Evolutionary conservation across 2,888 invertebrate genomes (phyloP).

Genomic region (Anodontia alba): DNA sequence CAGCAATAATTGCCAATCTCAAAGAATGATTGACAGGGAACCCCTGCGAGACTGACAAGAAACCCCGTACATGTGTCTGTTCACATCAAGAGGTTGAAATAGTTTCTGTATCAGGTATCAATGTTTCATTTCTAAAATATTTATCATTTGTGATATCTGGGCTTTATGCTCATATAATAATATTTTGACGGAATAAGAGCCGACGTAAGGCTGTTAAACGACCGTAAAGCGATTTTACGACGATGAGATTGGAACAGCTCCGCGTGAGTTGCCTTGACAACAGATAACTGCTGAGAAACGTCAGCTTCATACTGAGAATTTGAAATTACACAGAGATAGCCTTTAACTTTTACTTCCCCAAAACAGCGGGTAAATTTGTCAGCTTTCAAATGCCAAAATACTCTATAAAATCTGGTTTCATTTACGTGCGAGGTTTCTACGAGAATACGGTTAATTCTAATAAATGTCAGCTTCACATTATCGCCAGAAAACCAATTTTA

Average conservation of each 20-base stretch:
- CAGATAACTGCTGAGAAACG: constrained; percentile 7
- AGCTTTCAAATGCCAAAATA: constrained; percentile 62
- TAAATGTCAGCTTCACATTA: constrained; percentile 38
- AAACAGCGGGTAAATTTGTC: constrained; percentile 66
- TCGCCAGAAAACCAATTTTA: neutral
- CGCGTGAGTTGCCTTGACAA: constrained; percentile 26
- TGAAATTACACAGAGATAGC: constrained; percentile 55
- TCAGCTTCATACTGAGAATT: constrained; percentile 14
- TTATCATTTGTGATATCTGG: constrained; percentile 15
- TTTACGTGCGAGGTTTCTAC: constrained; percentile 30
- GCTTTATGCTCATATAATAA: no score
- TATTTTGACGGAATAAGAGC: constrained; percentile 1
- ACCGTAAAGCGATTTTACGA: neutral
- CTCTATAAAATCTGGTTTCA: constrained; percentile 43
- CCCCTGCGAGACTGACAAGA: constrained; percentile 26
- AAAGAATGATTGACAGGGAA: constrained; percentile 55
- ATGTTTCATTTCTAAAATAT: constrained; percentile 34
- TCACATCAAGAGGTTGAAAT: constrained; percentile 29
- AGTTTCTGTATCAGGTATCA: constrained; percentile 41
- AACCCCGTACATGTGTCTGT: constrained; percentile 20
- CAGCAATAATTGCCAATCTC: constrained; percentile 35
- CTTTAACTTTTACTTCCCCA: constrained; percentile 20
- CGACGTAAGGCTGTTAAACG: neutral
- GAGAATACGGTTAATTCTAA: no score
- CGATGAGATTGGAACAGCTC: constrained; percentile 19